Evolutionary conservation across 2,888 invertebrate species (phyloP), one percentile per base, ranked within the genome.

Genomic region (Patella caerulea): DNA sequence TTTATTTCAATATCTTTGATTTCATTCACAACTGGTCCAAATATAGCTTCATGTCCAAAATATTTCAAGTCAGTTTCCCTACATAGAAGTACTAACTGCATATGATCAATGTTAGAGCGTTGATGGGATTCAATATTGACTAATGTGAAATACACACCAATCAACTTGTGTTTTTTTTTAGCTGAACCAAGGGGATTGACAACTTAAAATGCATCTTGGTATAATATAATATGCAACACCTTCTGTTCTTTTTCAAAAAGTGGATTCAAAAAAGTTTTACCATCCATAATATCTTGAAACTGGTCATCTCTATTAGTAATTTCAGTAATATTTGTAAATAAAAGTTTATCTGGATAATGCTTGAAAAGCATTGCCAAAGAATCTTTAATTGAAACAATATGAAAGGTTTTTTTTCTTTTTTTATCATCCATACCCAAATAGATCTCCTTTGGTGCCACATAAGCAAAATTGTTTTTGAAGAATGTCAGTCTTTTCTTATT

Each of bases 161-260:
- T 53, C 15, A 81, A 24, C 59, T 79, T 78, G 54, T 79, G 77
- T 70, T 74, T 78, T 45, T 81, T 79, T 73, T 79, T 81, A 11
- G 81, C 81, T 34, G 81, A 79, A 29, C 79, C 79, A 15, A 81
- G 73, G 53, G 81, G 78, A 75, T 79, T 81, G 4, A 81, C 81
- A 29, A 81, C 81, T 56, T 81, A 79, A 79, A 81, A 81, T 12
- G 77, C 77, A 81, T 81, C 79, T 45, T 79, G 81, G 72, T 81
- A 81, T 17, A 79, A 34, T 19, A 81, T 75, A 5, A 81, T 72
- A 1, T 56, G 19, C 15, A 81, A 70, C 17, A 72, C 19, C 7
- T 74, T 70, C 0, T 56, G 15, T 24, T n/a, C 2, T 4, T 75
- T 24, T 15, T n/a, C 45, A 17, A 76, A 78, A 15, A 80, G 34